phyloP scores from a whole-genome alignment of 2,113 vertebrate genomes.

The Eulemur rufifrons region DNA sequence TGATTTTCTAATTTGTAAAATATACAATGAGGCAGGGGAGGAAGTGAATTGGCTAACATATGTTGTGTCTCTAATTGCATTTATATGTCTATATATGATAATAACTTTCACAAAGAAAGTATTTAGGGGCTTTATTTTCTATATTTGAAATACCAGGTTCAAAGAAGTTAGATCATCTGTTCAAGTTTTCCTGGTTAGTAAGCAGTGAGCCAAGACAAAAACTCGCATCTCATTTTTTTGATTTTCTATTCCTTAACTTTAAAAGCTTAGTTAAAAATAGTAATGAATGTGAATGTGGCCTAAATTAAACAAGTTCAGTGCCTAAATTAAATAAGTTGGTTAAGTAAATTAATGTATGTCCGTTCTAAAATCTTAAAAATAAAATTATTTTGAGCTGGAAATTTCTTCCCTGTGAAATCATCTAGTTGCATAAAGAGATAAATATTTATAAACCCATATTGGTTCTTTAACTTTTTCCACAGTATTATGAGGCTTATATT shows the following conservation, averaged over 20 bases:
- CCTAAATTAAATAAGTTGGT: slow-evolving; percentile 21
- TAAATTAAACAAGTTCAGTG: slow-evolving; percentile 17
- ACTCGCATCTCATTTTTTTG: background rate
- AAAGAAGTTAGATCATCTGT: background rate
- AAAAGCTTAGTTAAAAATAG: slow-evolving; percentile 42
- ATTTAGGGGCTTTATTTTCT: background rate
- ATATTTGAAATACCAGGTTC: background rate
- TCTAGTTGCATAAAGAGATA: background rate
- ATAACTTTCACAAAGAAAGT: background rate
- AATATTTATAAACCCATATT: slow-evolving; percentile 18
- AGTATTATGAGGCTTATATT: background rate
- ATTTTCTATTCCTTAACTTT: background rate
- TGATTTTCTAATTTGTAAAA: slow-evolving; percentile 19
- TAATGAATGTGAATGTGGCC: background rate
- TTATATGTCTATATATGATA: background rate
- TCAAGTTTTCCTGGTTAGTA: background rate
- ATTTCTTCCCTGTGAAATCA: slow-evolving; percentile 46
- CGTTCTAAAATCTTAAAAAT: slow-evolving; percentile 26
- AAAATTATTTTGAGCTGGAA: slow-evolving; percentile 18
- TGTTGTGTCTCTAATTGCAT: background rate
- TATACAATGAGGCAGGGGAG: background rate
- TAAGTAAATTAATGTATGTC: slow-evolving; percentile 36
- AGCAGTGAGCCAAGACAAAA: slow-evolving; percentile 10
- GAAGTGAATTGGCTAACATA: background rate
- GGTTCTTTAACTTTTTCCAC: slow-evolving; percentile 4